phyloP scores from a whole-genome alignment of 2,113 vertebrate species.

The Ahaetulla prasina region DNA sequence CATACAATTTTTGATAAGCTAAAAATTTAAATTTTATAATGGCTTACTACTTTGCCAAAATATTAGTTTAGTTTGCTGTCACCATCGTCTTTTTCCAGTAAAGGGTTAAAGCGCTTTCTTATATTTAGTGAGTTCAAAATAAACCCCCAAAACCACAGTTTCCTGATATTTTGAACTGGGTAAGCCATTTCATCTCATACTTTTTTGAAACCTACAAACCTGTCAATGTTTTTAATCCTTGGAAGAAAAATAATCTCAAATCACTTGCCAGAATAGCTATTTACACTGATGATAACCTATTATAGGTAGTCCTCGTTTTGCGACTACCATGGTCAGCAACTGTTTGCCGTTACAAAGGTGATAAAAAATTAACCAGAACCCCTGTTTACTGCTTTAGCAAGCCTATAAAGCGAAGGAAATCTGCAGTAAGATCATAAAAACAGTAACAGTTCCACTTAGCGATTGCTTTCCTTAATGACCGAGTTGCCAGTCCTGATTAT shows the following conservation, averaged over 20 bases:
- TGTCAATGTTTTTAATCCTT: neutral
- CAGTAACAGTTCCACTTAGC: neutral
- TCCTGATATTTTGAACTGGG: neutral
- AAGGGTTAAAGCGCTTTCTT: neutral
- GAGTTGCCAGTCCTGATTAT: neutral
- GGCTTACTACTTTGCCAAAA: neutral
- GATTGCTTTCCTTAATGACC: neutral
- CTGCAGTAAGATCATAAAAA: neutral
- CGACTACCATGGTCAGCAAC: neutral
- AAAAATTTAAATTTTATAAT: neutral
- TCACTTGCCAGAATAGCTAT: neutral
- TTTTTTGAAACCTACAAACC: neutral
- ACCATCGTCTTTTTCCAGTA: neutral
- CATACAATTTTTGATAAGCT: neutral
- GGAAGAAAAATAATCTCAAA: neutral
- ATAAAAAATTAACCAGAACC: neutral
- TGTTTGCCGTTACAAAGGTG: neutral
- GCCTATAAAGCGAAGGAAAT: neutral
- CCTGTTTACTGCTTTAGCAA: neutral
- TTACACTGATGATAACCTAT: neutral
- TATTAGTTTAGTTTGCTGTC: neutral
- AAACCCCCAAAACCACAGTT: neutral
- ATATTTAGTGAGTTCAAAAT: neutral
- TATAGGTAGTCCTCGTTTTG: neutral
- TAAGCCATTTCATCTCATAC: neutral